These are phyloP conservation scores for Brachyhypopomus occidentalis DNA, from an alignment of 2,113 vertebrate species.

Conservation along the genomic window DNA sequence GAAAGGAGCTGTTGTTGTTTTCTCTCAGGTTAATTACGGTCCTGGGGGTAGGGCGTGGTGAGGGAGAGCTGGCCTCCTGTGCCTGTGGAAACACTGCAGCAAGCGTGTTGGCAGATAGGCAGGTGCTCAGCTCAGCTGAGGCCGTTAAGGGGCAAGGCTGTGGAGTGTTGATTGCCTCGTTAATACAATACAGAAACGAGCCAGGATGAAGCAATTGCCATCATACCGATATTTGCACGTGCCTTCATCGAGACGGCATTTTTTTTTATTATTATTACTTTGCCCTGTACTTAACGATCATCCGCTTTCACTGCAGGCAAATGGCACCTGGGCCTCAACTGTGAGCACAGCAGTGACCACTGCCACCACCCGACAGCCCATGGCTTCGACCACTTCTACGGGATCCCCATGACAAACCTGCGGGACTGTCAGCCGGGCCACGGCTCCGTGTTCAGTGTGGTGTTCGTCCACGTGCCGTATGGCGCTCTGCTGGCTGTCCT, in stretches of 20 bases:
- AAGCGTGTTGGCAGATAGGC: too few species aligned
- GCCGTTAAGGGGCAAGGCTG: too few species aligned
- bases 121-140: too few species aligned
- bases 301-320: constrained; percentile 71
- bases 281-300: background rate
- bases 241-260: background rate
- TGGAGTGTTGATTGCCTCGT: too few species aligned
- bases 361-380: constrained; percentile 86
- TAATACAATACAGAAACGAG: too few species aligned
- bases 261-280: background rate
- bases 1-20: too few species aligned
- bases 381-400: constrained; percentile 87
- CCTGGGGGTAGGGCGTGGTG: too few species aligned
- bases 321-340: constrained; percentile 89
- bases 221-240: background rate
- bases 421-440: constrained; percentile 82
- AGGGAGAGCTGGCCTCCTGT: too few species aligned
- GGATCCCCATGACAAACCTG: constrained; percentile 80
- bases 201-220: too few species aligned
- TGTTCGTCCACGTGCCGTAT: constrained; percentile 50
- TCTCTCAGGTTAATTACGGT: too few species aligned
- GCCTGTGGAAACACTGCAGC: too few species aligned
- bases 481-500: constrained; percentile 48
- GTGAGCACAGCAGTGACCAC: constrained; percentile 78
- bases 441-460: constrained; percentile 72